A percentile compares a stretch with the other conserved stretches of the same genome.
phyloP scores from a whole-genome alignment of 2,113 vertebrate species.

The Scartelaos histophorus region DNA sequence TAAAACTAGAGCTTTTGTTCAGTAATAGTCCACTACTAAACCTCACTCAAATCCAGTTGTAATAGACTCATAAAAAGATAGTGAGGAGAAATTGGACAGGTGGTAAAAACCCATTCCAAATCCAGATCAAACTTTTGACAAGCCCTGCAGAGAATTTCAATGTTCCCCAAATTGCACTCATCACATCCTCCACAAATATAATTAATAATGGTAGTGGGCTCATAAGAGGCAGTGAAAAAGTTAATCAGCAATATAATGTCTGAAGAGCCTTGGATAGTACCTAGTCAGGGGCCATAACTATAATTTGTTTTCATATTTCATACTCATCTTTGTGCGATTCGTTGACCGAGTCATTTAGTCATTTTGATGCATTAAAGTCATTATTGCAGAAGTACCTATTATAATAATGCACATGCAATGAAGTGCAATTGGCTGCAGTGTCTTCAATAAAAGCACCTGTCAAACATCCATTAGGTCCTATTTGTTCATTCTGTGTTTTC shows the following conservation, averaged over 20 bases:
- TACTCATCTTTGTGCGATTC: conserved; percentile 4
- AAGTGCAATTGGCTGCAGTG: conserved; percentile 16
- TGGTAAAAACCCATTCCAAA: conserved; percentile 1
- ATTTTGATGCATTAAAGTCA: conserved; percentile 28
- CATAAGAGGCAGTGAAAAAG: conserved; percentile 17
- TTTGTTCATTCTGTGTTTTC: conserved; percentile 14
- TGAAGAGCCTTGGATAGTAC: neutral
- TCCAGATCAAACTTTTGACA: neutral
- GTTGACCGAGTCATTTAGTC: conserved; percentile 17
- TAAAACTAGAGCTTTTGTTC: neutral
- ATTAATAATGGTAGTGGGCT: conserved; percentile 1
- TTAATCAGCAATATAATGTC: conserved; percentile 9
- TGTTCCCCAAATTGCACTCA: neutral
- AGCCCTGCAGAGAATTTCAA: neutral
- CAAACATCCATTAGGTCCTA: conserved; percentile 1
- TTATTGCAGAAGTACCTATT: conserved; percentile 26
- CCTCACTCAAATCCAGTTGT: neutral
- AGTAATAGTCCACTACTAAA: neutral
- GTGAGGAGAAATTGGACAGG: neutral
- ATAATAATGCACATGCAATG: conserved; percentile 19
- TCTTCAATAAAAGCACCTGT: conserved; percentile 15
- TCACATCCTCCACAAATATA: conserved; percentile 14
- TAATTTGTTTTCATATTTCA: conserved; percentile 12
- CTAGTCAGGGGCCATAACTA: neutral
- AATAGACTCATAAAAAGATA: neutral